phyloP scores from a whole-genome alignment of 2,888 invertebrate genomes.

The Ichneumoninae sp. region DNA sequence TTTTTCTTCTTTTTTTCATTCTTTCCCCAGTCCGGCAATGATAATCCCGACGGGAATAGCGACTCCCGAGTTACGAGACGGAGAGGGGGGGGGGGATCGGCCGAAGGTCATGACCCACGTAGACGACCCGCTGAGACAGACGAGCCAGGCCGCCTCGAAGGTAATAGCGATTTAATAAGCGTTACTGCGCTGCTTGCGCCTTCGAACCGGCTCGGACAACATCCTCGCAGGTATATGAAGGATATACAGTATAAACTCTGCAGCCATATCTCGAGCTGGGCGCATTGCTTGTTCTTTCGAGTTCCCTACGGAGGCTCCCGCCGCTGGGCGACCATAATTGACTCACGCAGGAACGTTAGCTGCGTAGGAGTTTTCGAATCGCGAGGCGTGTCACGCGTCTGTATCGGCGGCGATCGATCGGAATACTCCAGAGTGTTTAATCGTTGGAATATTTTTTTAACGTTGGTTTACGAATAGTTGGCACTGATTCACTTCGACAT shows the following conservation, averaged over 20 bases:
- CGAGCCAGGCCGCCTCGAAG: constrained; percentile 48
- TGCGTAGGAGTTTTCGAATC: constrained; percentile 53
- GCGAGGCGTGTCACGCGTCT: constrained; percentile 53
- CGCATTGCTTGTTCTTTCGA: constrained; percentile 16
- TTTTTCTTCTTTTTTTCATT: neutral
- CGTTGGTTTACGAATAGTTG: neutral
- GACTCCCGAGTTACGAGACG: constrained; percentile 27
- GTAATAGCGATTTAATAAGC: constrained; percentile 72
- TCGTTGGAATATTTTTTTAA: neutral
- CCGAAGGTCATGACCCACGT: constrained; percentile 59
- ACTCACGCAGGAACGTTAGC: constrained; percentile 48
- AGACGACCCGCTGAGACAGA: constrained; percentile 64
- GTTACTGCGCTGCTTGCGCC: constrained; percentile 53
- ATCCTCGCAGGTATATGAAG: constrained; percentile 8
- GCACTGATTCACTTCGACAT: neutral
- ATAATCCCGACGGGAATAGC: neutral
- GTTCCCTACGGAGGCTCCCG: constrained; percentile 31
- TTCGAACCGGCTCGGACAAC: constrained; percentile 36
- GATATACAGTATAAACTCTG: constrained; percentile 15
- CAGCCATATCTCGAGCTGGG: constrained; percentile 41
- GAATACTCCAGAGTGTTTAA: neutral
- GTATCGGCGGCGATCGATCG: constrained; percentile 17
- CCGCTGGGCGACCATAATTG: constrained; percentile 48
- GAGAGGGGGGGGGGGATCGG: constrained; percentile 5
- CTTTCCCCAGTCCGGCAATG: neutral